Evolutionary conservation across 30 jellyfish, hydroid and myxozoan genomes (phyloP).

Genomic region (Aurelia coerulea): DNA sequence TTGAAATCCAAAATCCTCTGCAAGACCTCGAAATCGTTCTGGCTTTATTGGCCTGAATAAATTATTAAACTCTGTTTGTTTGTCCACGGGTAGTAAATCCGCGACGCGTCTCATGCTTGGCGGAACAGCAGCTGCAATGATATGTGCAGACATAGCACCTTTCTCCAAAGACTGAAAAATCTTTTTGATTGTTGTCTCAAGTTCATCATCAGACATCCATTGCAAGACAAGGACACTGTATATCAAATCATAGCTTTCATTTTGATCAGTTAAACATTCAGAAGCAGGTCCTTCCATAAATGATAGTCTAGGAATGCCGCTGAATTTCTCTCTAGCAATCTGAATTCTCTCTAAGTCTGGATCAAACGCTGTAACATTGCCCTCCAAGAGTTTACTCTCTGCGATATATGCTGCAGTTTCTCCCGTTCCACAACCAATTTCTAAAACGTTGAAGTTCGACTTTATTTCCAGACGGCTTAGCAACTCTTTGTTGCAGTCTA

Average conservation of each 20-base stretch:
- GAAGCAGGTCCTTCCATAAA: not conserved
- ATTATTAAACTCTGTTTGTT: too few relatives aligned
- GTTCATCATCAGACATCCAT: not conserved
- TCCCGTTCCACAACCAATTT: conserved; percentile 7
- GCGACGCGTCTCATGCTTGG: too few relatives aligned
- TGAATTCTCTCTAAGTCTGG: too few relatives aligned
- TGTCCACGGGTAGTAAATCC: too few relatives aligned
- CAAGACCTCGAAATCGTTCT: too few relatives aligned
- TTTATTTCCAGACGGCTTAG: not conserved
- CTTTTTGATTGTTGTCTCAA: not conserved
- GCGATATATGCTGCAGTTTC: not conserved
- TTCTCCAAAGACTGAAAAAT: not conserved
- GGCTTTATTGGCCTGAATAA: too few relatives aligned
- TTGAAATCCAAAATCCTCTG: too few relatives aligned
- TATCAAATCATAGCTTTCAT: not conserved
- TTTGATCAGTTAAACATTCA: not conserved
- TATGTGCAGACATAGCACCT: not conserved
- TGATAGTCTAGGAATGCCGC: not conserved
- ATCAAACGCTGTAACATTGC: too few relatives aligned
- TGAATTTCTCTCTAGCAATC: too few relatives aligned
- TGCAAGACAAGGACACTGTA: not conserved
- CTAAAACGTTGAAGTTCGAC: not conserved
- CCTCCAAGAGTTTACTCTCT: not conserved
- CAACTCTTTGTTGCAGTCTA: not conserved
- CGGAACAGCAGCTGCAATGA: not conserved